A percentile compares a stretch with the other conserved stretches of the same genome.
Conservation (phyloP, 2,113 vertebrate species). For the Malurus cyaneus region DNA sequence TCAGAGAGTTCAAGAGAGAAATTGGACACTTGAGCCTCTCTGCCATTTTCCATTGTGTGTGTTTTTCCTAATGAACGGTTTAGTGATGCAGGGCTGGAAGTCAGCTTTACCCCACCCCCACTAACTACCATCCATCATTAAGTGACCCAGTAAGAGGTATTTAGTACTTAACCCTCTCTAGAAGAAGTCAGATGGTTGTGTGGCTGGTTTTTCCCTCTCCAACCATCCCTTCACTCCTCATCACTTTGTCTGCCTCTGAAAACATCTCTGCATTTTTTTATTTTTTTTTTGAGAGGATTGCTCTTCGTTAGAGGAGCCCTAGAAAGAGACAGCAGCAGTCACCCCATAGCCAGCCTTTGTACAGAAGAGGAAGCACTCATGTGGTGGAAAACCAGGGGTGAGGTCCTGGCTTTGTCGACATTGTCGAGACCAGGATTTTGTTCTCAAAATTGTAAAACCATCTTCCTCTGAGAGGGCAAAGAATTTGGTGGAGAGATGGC, state of each 20-base stretch:
- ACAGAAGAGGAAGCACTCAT: not conserved
- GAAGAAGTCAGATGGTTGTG: constrained; percentile 49
- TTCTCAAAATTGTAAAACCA: not conserved
- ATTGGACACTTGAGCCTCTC: constrained; percentile 72
- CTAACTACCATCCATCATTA: constrained; percentile 64
- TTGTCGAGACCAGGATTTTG: not conserved
- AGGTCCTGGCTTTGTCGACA: not conserved
- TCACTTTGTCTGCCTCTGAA: not conserved
- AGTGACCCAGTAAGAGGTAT: constrained; percentile 67
- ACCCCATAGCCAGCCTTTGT: not conserved
- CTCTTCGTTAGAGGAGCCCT: not conserved
- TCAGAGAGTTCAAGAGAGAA: constrained; percentile 73
- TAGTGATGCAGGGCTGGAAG: constrained; percentile 72
- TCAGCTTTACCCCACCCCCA: constrained; percentile 69
- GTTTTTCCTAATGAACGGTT: constrained; percentile 71
- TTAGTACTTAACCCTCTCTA: constrained; percentile 64
- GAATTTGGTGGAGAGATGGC: not conserved
- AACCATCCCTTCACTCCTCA: not conserved
- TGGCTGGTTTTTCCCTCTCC: constrained; percentile 28
- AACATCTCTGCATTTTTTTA: not conserved
- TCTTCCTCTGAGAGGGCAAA: not conserved
- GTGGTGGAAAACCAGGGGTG: not conserved
- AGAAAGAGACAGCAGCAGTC: not conserved
- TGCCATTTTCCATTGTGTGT: constrained; percentile 71
- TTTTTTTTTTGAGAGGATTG: not conserved